Evolutionary conservation across 1,140 invertebrate genomes (phyloP), one percentile per base, ranked within the genome.

Genomic region (Apis florea): DNA sequence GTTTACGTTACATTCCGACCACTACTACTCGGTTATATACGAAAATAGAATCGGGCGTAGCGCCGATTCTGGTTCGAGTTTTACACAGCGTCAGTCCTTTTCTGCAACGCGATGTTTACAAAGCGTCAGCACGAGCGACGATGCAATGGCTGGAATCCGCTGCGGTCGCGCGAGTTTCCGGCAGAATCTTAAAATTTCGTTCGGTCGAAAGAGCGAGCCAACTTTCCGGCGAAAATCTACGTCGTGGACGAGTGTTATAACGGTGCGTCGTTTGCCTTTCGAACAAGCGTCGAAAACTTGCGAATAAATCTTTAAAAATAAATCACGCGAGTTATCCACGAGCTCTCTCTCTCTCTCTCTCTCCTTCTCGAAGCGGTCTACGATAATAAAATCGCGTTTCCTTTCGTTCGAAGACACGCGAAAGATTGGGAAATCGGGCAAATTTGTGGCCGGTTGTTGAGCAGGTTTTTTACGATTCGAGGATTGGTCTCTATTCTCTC

Each of bases 91-190:
- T 51, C 56, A 11, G 47, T 31, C 1, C 9, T 26, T 24, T 53
- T 61, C 12, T 10, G 31, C 49, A 51, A 4, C 47, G 24, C 49
- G 24, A 19, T 59, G 79, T 75, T 81, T 75, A 59, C 47, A 54
- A 53, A 59, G 68, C 53, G 78, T 80, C 70, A 51, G 31, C 70
- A 17, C 26, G 15, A 11, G 8, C 21, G 0, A 11, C 10, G 26
- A 71, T 15, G 68, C 21, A 31, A 31, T 10, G 24, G 19, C 56
- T 63, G 49, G 49, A 54, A 54, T 76, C 8, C 31, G 40, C 17
- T 11, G 26, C 59, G 9, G 19, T 53, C 10, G 49, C 17, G 12
- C 19, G 31, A n/a, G 61, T 26, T 24, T 47, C 6, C 66, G 24
- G 56, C 49, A 15, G 53, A 63, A 59, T 59, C 64, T 68, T 17